A percentile compares a stretch with the other conserved stretches of the same genome.
These are phyloP conservation scores for Leptobrachium ailaonicum DNA, from an alignment of 2,113 vertebrate genomes.

Conservation along the genomic window DNA sequence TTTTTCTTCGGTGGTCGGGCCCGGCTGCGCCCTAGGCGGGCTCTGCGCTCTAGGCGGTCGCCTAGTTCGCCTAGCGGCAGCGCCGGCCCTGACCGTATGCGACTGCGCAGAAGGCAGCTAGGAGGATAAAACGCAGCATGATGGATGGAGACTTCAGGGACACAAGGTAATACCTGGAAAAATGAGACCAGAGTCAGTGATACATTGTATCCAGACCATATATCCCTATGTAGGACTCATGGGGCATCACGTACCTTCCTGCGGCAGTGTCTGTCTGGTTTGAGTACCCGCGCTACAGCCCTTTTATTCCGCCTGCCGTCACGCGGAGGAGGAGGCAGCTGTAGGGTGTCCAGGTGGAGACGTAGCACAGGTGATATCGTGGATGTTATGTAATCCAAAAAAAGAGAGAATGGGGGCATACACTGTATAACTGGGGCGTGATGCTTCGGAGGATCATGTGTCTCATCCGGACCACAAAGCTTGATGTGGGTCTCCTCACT, in stretches of 20 bases:
- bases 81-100: constrained; percentile 48
- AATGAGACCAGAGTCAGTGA: neutral
- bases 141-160: neutral
- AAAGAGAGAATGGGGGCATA: neutral
- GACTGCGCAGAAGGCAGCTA: constrained; percentile 19
- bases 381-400: neutral
- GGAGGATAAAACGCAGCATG: neutral
- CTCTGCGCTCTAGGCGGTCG: no score
- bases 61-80: no score
- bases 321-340: neutral
- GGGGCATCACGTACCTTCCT: neutral
- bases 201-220: neutral
- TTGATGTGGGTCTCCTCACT: no score
- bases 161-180: neutral
- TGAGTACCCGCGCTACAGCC: neutral
- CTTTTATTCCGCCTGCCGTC: neutral
- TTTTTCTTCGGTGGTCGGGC: no score
- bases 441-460: no score
- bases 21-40: no score
- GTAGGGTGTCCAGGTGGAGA: neutral
- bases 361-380: neutral
- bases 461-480: no score
- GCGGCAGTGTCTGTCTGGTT: neutral
- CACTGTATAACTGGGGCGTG: no score
- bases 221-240: no score